Evolutionary conservation across 2,797 vertebrate species (phyloP).

Genomic region (Eulemur albifrons): DNA sequence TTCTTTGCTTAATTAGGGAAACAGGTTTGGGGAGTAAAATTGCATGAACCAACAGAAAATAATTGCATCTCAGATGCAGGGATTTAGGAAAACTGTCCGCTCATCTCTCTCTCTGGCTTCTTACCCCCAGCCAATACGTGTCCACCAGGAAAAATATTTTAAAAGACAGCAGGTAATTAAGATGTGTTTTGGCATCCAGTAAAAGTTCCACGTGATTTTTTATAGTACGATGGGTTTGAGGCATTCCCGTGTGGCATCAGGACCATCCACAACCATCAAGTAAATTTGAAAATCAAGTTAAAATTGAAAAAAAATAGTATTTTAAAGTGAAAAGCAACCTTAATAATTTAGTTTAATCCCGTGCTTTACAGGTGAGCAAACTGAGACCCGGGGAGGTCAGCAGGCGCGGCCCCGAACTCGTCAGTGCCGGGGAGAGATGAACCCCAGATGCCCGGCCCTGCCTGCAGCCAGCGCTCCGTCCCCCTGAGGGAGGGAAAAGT

Average conservation of each 20-base stretch:
- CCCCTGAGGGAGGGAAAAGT: not conserved
- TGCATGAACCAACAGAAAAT: slow-evolving; percentile 52
- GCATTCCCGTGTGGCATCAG: not conserved
- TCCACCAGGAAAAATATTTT: slow-evolving; percentile 8
- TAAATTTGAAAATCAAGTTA: not conserved
- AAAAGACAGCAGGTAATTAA: slow-evolving; percentile 49
- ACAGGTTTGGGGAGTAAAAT: slow-evolving; percentile 36
- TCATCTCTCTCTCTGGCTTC: not conserved
- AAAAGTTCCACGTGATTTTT: not conserved
- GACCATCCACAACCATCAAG: not conserved
- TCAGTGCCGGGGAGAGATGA: not conserved
- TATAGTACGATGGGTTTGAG: not conserved
- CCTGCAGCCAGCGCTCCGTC: no score
- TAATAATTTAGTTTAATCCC: no score
- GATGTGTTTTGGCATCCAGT: slow-evolving; percentile 1
- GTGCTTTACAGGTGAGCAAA: not conserved
- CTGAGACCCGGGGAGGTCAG: not conserved
- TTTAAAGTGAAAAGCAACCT: not conserved
- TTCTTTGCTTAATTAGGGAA: slow-evolving; percentile 50
- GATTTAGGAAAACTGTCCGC: not conserved
- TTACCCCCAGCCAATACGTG: not conserved
- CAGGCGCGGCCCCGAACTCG: no score
- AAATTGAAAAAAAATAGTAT: not conserved
- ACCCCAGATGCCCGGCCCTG: rapidly evolving
- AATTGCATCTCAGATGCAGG: not conserved